Percentiles rank a stretch among this genome's conserved stretches.
These are phyloP conservation scores for Prostheceraeus crozeri DNA, from an alignment of 2,888 invertebrate species.

Conservation along the genomic window DNA sequence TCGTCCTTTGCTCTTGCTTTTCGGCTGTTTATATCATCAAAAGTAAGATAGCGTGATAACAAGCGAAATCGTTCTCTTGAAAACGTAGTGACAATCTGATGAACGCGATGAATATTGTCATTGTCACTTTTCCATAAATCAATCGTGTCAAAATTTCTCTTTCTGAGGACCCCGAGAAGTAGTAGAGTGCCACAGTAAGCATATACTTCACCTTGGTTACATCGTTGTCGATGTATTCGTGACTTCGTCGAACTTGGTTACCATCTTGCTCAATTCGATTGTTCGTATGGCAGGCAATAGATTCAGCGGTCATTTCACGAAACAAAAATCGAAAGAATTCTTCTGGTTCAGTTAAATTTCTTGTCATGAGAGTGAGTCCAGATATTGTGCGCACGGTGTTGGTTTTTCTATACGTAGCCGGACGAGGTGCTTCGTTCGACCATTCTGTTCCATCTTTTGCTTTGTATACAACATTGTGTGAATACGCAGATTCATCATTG, in stretches of 20 bases:
- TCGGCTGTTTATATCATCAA: slow-evolving; percentile 1
- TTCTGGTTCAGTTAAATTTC: slow-evolving; percentile 25
- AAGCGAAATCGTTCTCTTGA: slow-evolving; percentile 26
- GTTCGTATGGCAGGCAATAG: slow-evolving; percentile 15
- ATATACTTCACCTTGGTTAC: slow-evolving; percentile 20
- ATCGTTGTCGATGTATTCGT: slow-evolving; percentile 21
- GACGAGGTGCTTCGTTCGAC: slow-evolving; percentile 15
- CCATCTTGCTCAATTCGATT: slow-evolving; percentile 7
- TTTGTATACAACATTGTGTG: no score
- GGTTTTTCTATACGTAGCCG: slow-evolving; percentile 19
- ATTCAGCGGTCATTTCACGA: not conserved
- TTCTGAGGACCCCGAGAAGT: slow-evolving; percentile 5
- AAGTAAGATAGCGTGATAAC: slow-evolving; percentile 17
- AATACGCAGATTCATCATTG: no score
- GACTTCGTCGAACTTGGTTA: no score
- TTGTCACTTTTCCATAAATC: slow-evolving; percentile 22
- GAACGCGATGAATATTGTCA: slow-evolving; percentile 17
- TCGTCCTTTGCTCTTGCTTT: not conserved
- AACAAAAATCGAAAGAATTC: slow-evolving; percentile 25
- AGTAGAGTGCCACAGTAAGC: slow-evolving; percentile 25
- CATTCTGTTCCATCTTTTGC: slow-evolving; percentile 18
- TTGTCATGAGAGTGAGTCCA: slow-evolving; percentile 3
- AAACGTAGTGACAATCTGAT: slow-evolving; percentile 29
- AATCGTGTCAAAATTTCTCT: slow-evolving; percentile 14
- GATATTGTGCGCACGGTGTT: not conserved